phyloP scores from a whole-genome alignment of 2,888 invertebrate species.

The Pyrocoelia pectoralis region DNA sequence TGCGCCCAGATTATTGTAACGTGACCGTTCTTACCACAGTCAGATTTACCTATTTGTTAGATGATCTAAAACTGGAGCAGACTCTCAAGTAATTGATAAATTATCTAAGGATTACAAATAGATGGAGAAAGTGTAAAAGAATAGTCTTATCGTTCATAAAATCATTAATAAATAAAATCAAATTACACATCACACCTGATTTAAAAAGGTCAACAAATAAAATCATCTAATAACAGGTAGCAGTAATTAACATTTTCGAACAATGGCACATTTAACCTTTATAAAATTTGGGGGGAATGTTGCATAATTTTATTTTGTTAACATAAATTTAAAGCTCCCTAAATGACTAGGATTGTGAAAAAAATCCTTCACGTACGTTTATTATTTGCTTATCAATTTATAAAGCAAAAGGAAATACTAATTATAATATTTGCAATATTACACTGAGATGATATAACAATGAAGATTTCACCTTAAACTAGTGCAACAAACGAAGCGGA shows the following conservation, averaged over 20 bases:
- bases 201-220: neutral
- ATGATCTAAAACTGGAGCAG: neutral
- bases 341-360: neutral
- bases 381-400: neutral
- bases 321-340: neutral
- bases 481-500: too few relatives aligned
- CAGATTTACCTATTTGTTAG: conserved; percentile 14
- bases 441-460: neutral
- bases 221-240: neutral
- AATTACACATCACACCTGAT: too few relatives aligned
- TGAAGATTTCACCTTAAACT: neutral
- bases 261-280: neutral
- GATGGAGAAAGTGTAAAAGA: neutral
- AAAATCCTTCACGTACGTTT: neutral
- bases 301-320: conserved; percentile 3
- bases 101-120: neutral
- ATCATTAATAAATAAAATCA: neutral
- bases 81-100: neutral
- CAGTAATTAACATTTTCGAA: neutral
- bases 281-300: neutral
- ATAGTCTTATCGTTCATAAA: neutral
- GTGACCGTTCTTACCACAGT: conserved; percentile 32
- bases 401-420: neutral
- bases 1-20: conserved; percentile 40
- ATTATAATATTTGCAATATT: neutral